Conservation (phyloP, 1,140 invertebrate genomes). For the Cydia amplana region DNA sequence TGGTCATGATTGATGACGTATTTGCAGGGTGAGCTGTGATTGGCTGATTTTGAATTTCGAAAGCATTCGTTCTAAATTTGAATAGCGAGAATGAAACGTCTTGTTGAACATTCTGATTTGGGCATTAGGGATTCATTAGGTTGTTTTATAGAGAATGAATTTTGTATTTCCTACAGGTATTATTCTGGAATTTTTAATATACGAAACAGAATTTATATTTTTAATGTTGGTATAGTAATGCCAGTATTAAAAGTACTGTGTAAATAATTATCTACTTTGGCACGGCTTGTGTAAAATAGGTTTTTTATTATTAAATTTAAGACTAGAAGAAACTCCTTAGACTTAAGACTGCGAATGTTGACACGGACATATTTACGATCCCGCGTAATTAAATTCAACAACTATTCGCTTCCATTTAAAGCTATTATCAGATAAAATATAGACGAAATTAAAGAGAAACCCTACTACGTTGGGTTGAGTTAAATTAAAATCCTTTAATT, state of each 20-base stretch:
- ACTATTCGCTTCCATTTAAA: constrained; percentile 12
- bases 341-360: constrained; percentile 5
- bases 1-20: constrained; percentile 48
- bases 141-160: constrained; percentile 32
- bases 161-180: constrained; percentile 27
- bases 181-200: neutral
- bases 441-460: constrained; percentile 2
- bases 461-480: neutral
- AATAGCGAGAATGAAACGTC: constrained; percentile 36
- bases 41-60: constrained; percentile 46
- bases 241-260: neutral
- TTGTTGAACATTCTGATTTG: constrained; percentile 38
- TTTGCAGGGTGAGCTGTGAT: constrained; percentile 41
- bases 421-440: constrained; percentile 27
- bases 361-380: constrained; percentile 23
- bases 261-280: neutral
- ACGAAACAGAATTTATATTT: neutral
- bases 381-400: constrained; percentile 22
- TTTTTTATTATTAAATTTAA: neutral
- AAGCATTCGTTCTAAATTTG: constrained; percentile 41
- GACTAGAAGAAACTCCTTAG: neutral
- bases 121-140: constrained; percentile 42
- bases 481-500: constrained; percentile 13
- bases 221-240: neutral
- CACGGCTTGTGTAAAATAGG: neutral